Conservation (phyloP, 2,113 vertebrate species). For the Microcebus jonahi region DNA sequence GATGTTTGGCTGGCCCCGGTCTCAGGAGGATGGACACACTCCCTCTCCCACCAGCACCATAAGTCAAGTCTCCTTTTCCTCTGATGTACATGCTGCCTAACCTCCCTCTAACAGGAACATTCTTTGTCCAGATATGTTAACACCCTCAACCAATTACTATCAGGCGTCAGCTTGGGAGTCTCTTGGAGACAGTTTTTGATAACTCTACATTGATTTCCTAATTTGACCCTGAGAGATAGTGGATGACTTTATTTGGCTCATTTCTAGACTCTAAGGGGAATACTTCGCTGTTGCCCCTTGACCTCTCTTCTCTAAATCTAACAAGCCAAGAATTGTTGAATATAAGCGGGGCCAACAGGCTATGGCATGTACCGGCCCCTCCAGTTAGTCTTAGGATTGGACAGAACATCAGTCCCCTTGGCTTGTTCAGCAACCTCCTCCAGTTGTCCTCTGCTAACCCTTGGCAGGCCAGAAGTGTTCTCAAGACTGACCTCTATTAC, state of each 20-base stretch:
- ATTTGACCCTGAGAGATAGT: not conserved
- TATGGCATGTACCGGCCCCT: not conserved
- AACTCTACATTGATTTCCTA: not conserved
- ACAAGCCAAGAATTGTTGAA: not conserved
- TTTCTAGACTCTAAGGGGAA: not conserved
- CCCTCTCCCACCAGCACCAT: no score
- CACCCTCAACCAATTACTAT: not conserved
- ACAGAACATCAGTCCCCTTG: not conserved
- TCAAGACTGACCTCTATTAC: not conserved
- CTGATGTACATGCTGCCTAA: not conserved
- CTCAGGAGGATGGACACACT: not conserved
- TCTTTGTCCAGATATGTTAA: not conserved
- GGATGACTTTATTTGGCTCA: not conserved
- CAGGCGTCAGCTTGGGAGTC: not conserved
- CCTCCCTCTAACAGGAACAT: not conserved
- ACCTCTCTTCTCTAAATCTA: not conserved
- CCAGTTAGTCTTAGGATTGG: not conserved
- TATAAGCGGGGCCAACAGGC: not conserved
- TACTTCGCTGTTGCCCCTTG: not conserved
- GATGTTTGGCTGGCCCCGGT: not conserved
- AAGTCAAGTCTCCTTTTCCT: not conserved
- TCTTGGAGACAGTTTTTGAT: not conserved
- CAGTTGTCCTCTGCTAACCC: not conserved
- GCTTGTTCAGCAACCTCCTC: not conserved
- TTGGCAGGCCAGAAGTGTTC: not conserved